A percentile compares a stretch with the other conserved stretches of the same genome.
Evolutionary conservation across 1,140 invertebrate species (phyloP).

Genomic region (Marisa cornuarietis): DNA sequence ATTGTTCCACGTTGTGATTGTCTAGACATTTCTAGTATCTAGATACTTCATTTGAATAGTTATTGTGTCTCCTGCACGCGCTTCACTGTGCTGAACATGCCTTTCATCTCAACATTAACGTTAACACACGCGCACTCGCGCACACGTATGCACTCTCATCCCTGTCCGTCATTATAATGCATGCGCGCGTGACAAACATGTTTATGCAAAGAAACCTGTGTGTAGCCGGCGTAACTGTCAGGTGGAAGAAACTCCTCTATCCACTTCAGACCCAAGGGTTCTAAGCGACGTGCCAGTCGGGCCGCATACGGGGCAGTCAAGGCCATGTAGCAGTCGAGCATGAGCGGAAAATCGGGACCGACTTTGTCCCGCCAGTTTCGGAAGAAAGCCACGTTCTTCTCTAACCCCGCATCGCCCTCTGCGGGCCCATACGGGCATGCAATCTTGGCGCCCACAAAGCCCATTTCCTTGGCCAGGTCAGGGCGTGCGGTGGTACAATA

Average conservation of each 20-base stretch:
- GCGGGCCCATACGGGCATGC: constrained; percentile 57
- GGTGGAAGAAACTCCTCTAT: constrained; percentile 61
- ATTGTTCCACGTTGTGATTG: too few relatives aligned
- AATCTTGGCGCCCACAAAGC: constrained; percentile 58
- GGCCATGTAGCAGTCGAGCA: constrained; percentile 60
- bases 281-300: constrained; percentile 48
- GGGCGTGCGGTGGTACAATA: constrained; percentile 57
- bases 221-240: constrained; percentile 57
- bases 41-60: too few relatives aligned
- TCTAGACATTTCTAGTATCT: too few relatives aligned
- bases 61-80: too few relatives aligned
- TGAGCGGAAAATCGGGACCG: constrained; percentile 55
- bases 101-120: too few relatives aligned
- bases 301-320: constrained; percentile 54
- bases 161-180: too few relatives aligned
- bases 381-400: constrained; percentile 56
- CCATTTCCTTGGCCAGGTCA: constrained; percentile 55
- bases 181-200: too few relatives aligned
- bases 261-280: constrained; percentile 58
- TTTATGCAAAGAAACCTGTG: constrained; percentile 30
- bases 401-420: constrained; percentile 52
- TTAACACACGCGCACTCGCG: too few relatives aligned
- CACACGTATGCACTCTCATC: too few relatives aligned
- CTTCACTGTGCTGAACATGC: too few relatives aligned
- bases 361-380: constrained; percentile 56